phyloP scores from a whole-genome alignment of 2,888 invertebrate species.

The Eustalomyia histrio region DNA sequence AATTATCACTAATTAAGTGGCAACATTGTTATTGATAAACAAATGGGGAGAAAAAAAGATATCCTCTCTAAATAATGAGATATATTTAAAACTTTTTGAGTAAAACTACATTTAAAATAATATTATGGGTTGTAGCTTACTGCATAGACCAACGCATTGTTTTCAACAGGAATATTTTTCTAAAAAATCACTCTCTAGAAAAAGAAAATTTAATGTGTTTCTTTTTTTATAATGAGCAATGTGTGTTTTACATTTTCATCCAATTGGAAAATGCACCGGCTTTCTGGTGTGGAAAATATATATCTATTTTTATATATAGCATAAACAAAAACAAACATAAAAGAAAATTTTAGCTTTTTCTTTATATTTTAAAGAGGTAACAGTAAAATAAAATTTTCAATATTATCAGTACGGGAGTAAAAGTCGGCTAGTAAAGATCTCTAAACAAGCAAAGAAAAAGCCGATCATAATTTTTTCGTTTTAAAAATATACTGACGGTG shows the following conservation, averaged over 20 bases:
- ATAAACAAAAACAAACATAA: constrained; percentile 16
- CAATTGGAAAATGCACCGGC: constrained; percentile 61
- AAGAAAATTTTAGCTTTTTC: constrained; percentile 28
- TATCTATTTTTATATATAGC: constrained; percentile 23
- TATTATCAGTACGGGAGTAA: constrained; percentile 51
- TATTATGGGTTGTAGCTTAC: constrained; percentile 5
- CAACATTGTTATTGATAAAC: neutral
- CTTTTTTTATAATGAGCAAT: neutral
- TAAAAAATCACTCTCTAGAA: neutral
- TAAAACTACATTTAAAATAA: neutral
- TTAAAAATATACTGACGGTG: constrained; percentile 14
- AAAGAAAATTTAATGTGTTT: neutral
- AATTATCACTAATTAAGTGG: neutral
- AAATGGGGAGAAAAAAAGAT: constrained; percentile 7
- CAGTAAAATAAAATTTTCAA: constrained; percentile 42
- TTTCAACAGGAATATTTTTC: neutral
- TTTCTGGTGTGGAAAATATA: constrained; percentile 16
- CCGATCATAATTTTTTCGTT: constrained; percentile 12
- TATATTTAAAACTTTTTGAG: constrained; percentile 1
- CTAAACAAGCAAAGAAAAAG: constrained; percentile 21
- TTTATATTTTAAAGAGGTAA: constrained; percentile 25
- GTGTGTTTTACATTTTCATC: constrained; percentile 13
- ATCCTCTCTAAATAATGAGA: neutral
- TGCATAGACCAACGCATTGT: constrained; percentile 36
- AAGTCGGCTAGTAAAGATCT: constrained; percentile 57